These are phyloP conservation scores for Salvelinus sp. DNA, from an alignment of 2,113 vertebrate genomes.

Conservation along the genomic window DNA sequence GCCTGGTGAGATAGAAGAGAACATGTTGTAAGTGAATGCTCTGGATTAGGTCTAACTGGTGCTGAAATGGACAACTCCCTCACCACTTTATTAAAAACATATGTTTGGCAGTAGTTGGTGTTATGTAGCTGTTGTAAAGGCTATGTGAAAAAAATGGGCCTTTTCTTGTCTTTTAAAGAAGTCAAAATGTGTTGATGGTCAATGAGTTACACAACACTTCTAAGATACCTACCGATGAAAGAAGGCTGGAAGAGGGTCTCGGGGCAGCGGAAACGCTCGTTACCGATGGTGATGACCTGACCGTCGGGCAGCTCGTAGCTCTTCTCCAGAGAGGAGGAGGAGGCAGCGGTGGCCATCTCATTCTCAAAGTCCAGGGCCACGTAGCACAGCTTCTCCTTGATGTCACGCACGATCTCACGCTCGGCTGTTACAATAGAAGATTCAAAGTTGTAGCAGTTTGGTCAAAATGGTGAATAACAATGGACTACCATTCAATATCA, in stretches of 20 bases:
- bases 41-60: too few species aligned
- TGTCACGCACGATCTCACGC: slow-evolving; percentile 96
- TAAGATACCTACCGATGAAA: slow-evolving; percentile 83
- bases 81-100: background rate
- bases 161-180: background rate
- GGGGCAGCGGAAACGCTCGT: slow-evolving; percentile 97
- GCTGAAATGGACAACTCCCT: background rate
- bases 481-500: too few species aligned
- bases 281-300: slow-evolving; percentile 98
- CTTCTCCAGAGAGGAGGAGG: slow-evolving; percentile 97
- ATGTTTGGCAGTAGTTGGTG: background rate
- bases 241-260: slow-evolving; percentile 98
- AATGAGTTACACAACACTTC: background rate
- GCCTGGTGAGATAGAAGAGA: slow-evolving; percentile 60
- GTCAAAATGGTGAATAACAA: too few species aligned
- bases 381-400: slow-evolving; percentile 90
- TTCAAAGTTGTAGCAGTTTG: background rate
- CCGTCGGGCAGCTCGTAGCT: slow-evolving; percentile 96
- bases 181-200: background rate
- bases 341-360: slow-evolving; percentile 96
- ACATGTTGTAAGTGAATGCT: background rate
- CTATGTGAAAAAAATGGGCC: too few species aligned
- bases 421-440: slow-evolving; percentile 75
- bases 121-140: too few species aligned
- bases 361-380: slow-evolving; percentile 84